These are phyloP conservation scores for Taenaris catops DNA, from an alignment of 2,888 invertebrate genomes.

Conservation along the genomic window DNA sequence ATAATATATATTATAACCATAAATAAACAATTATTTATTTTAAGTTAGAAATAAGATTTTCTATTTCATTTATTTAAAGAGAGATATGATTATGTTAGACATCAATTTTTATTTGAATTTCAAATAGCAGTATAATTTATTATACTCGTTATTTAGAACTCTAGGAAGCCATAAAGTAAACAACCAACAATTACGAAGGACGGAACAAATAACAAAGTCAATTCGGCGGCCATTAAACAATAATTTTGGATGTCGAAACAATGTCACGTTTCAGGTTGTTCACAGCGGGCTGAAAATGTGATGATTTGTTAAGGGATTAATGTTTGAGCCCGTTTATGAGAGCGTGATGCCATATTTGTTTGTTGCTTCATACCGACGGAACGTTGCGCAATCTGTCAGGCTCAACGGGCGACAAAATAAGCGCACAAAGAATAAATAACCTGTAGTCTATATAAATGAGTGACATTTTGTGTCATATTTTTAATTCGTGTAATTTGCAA, in stretches of 20 bases:
- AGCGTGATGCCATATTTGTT: slow-evolving; percentile 71
- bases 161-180: slow-evolving; percentile 2
- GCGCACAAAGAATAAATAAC: slow-evolving; percentile 49
- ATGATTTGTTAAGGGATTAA: slow-evolving; percentile 69
- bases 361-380: slow-evolving; percentile 52
- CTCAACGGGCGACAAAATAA: slow-evolving; percentile 67
- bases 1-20: too few species aligned
- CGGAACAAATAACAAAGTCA: slow-evolving; percentile 9
- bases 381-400: slow-evolving; percentile 65
- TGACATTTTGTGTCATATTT: slow-evolving; percentile 32
- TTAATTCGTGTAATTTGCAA: slow-evolving; percentile 31
- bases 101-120: too few species aligned
- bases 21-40: too few species aligned
- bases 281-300: slow-evolving; percentile 26
- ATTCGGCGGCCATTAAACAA: slow-evolving; percentile 10
- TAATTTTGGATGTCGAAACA: slow-evolving; percentile 9
- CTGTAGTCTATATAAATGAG: slow-evolving; percentile 60
- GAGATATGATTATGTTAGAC: too few species aligned
- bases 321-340: slow-evolving; percentile 69
- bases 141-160: too few species aligned
- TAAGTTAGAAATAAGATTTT: too few species aligned
- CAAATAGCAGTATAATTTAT: too few species aligned
- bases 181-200: slow-evolving; percentile 6
- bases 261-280: slow-evolving; percentile 37
- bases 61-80: too few species aligned